Evolutionary conservation across 1,140 invertebrate species (phyloP), one percentile per base, ranked within the genome.

Genomic region (Riptortus pedestris): DNA sequence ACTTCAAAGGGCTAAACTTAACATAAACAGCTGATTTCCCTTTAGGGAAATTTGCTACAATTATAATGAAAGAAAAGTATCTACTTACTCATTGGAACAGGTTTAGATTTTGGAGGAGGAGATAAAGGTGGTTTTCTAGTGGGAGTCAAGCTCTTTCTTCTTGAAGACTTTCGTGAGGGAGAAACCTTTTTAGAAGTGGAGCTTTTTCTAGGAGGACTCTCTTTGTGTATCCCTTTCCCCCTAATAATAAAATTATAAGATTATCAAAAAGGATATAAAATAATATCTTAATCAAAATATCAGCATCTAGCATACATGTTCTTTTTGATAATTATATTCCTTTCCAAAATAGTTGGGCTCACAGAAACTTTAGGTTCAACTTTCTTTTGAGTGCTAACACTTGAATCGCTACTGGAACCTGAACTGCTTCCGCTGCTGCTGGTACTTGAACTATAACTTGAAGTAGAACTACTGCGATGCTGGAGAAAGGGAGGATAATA

Each of bases 401-500:
- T 55, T 26, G 51, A 55, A 55, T 27, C 51, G 26, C 51, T 55
- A 58, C 60, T 61, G 14, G 60, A 48, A n/a, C 33, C 27, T n/a
- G 63, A 67, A 4, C 63, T 65, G 52, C 33, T 63, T 31, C 57
- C 63, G 52, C 58, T 62, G 20, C 61, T 62, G 14, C 45, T 43
- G 60, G 62, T 65, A 28, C 52, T 62, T n/a, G 63, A 63, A 43
- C 52, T 51, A 11, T 33, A 62, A 47, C 61, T 62, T 12, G 64
- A 66, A 24, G 57, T 65, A n/a, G 64, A 65, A 65, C 64, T 65
- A 31, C 45, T 61, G 47, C 65, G 24, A 26, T 33, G 28, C 61
- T 62, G 22, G 18, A 20, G 18, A 26, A 60, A 45, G 20, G 22
- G 5, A n/a, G 16, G n/a, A 43, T 43, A 51, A 51, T 9, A 22